Evolutionary conservation across 2,797 vertebrate species (phyloP), one percentile per base, ranked within the genome.

Genomic region (Mormyrops attenuatus): DNA sequence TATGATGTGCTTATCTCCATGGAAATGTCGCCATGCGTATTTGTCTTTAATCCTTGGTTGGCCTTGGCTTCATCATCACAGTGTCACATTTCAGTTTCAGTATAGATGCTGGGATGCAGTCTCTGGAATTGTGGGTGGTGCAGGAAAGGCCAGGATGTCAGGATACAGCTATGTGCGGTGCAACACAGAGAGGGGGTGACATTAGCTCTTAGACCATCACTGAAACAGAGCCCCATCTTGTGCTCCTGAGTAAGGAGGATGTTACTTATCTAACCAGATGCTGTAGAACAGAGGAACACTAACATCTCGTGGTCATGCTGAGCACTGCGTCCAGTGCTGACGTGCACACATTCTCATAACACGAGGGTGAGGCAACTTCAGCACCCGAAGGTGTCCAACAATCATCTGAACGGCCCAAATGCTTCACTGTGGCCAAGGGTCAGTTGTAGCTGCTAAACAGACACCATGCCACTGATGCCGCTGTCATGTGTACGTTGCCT

Each of bases 41-140:
- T 80, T 80, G 73, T 80, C 73, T 41, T 80, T 80, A 44, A 80
- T 80, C 73, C 17, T 80, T n/a, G 17, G 73, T 80, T 80, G 73
- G 73, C 73, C 73, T 80, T 44, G 73, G 38, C 34, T 44, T 80
- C 73, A 80, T 80, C 41, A 5, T 80, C 73, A 17, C 66, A 44
- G 73, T 80, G 73, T 80, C 38, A 15, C 34, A 9, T 41, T 44
- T 80, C 17, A 34, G 17, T 44, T 80, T 80, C 73, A 20, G 38
- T n/a, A n/a, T 44, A 44, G 73, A n/a, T 80, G 73, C 20, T n/a
- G 41, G 15, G 73, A 44, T 44, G 73, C 38, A 38, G 30, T 38
- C 30, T 20, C 38, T 44, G 38, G 73, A 80, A 80, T 44, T n/a
- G 6, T 80, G 73, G 73, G 73, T n/a, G 38, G 73, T 41, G 41